Evolutionary conservation across 53 echinoderm and acorn worm species (phyloP).

Genomic region (Holothuria scabra): DNA sequence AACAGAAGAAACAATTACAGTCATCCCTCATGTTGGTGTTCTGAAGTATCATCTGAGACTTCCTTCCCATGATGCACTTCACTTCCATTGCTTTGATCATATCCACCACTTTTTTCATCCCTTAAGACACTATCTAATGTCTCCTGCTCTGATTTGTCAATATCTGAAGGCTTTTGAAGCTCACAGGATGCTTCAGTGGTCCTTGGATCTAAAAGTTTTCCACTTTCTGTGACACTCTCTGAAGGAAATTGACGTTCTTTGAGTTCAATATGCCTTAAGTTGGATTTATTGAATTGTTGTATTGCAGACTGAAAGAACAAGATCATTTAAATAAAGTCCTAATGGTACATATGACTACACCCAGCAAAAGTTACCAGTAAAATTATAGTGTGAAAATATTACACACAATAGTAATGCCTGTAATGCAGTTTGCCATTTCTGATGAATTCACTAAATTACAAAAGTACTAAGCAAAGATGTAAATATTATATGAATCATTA

Average conservation of each 20-base stretch:
- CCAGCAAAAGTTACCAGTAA: too few relatives aligned
- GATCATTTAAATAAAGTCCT: not conserved
- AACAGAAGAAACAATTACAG: too few relatives aligned
- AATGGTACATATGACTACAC: not conserved
- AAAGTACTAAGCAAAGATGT: too few relatives aligned
- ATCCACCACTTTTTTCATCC: not conserved
- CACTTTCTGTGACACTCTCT: too few relatives aligned
- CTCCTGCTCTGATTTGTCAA: not conserved
- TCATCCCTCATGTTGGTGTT: too few relatives aligned
- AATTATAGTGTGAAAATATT: too few relatives aligned
- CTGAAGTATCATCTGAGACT: too few relatives aligned
- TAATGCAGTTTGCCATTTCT: too few relatives aligned
- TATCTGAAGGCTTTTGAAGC: not conserved
- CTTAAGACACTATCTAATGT: not conserved
- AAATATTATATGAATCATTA: too few relatives aligned
- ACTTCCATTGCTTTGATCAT: not conserved
- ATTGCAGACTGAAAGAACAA: constrained; percentile 59
- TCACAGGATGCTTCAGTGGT: not conserved
- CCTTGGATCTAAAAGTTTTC: too few relatives aligned
- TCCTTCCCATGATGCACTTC: not conserved
- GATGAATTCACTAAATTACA: too few relatives aligned
- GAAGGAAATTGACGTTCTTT: constrained; percentile 34
- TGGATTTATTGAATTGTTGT: constrained; percentile 66
- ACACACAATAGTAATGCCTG: too few relatives aligned
- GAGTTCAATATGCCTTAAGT: constrained; percentile 62